phyloP scores from a whole-genome alignment of 2,797 vertebrate genomes.

The Percopsis omiscomaycus region DNA sequence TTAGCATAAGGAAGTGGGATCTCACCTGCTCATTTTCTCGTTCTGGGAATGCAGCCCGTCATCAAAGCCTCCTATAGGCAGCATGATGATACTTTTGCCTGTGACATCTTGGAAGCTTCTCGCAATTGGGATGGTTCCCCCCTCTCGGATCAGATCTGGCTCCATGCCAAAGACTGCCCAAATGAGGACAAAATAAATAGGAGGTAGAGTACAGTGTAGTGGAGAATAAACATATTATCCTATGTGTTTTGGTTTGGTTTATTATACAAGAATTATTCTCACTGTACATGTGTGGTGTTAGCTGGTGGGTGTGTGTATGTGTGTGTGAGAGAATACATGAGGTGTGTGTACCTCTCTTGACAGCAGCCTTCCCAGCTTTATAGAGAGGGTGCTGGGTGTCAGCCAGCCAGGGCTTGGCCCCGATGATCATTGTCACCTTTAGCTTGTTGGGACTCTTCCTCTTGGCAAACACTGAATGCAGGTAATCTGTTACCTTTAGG shows the following conservation, averaged over 20 bases:
- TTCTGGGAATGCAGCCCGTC: slow-evolving; percentile 91
- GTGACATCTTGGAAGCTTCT: slow-evolving; percentile 82
- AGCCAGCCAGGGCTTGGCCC: slow-evolving; percentile 85
- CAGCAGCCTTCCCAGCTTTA: slow-evolving; percentile 83
- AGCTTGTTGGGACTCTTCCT: slow-evolving; percentile 90
- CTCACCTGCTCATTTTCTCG: slow-evolving; percentile 93
- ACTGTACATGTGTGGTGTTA: neutral
- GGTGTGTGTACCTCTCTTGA: slow-evolving; percentile 78
- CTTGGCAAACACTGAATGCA: slow-evolving; percentile 82
- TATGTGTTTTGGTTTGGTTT: neutral
- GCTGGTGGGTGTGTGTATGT: neutral
- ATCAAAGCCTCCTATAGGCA: slow-evolving; percentile 88
- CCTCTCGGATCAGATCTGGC: slow-evolving; percentile 89
- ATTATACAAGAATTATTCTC: neutral
- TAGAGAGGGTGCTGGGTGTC: slow-evolving; percentile 76
- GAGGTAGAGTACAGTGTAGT: neutral
- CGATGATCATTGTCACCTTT: slow-evolving; percentile 81
- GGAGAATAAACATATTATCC: neutral
- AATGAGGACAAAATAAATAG: neutral
- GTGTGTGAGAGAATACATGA: neutral
- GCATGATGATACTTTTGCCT: slow-evolving; percentile 87
- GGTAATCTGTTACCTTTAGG: slow-evolving; percentile 82
- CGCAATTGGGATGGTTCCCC: slow-evolving; percentile 88
- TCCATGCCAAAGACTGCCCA: slow-evolving; percentile 83
- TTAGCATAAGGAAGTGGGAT: neutral